These are phyloP conservation scores for Saccopteryx bilineata DNA, from an alignment of 2,113 vertebrate genomes.

Conservation along the genomic window DNA sequence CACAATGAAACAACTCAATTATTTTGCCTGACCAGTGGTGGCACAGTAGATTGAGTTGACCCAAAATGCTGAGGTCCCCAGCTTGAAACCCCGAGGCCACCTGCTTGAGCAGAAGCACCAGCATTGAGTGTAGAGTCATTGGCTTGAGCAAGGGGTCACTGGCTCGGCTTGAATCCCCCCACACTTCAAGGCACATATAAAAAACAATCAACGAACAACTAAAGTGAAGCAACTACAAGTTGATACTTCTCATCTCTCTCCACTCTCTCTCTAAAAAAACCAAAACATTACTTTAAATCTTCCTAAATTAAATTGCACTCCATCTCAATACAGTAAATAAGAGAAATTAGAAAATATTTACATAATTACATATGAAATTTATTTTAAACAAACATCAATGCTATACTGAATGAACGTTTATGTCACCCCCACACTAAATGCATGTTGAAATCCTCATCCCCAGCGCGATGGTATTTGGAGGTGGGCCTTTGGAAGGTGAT, in stretches of 20 bases:
- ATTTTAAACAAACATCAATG: slow-evolving; percentile 42
- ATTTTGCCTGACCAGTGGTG: not conserved
- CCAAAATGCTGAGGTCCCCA: too few relatives aligned
- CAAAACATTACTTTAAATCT: slow-evolving; percentile 17
- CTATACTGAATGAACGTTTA: not conserved
- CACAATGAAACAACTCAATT: not conserved
- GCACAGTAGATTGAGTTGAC: too few relatives aligned
- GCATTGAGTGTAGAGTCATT: too few relatives aligned
- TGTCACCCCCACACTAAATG: not conserved
- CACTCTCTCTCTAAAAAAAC: too few relatives aligned
- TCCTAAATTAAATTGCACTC: slow-evolving; percentile 8
- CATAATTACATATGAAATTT: not conserved
- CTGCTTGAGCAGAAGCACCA: too few relatives aligned
- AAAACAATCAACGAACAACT: too few relatives aligned
- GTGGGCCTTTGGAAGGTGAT: not conserved
- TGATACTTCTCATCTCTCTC: too few relatives aligned
- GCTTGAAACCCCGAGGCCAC: too few relatives aligned
- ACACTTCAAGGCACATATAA: too few relatives aligned
- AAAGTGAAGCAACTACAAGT: too few relatives aligned
- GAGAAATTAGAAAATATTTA: slow-evolving; percentile 6
- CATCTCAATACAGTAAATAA: slow-evolving; percentile 4
- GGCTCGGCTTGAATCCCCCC: too few relatives aligned
- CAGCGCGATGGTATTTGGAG: not conserved
- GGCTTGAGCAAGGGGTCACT: too few relatives aligned
- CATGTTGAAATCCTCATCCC: not conserved